Base-by-base conservation (phyloP, 2,797 vertebrate species). In the Gila robusta region DNA sequence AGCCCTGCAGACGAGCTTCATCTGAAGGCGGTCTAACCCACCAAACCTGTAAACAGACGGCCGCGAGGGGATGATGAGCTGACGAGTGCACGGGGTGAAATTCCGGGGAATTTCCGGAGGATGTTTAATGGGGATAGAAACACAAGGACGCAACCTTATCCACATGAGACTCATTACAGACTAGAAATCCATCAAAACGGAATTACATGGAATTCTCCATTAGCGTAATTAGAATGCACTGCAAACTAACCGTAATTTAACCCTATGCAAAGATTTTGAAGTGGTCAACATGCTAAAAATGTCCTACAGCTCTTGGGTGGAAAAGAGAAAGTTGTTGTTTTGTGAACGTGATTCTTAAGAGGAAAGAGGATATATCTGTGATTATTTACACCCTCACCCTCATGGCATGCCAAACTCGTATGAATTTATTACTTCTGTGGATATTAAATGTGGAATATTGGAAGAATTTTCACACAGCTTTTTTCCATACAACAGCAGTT, bases 1-100 rank as follows among this genome's bases (percentile, higher is more conserved):
- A 83, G 87, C 72, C 82, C 78, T 64, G 69, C 90, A 91, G 90
- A 90, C 82, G 88, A 91, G 89, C 90, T 92, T 92, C 87, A 90
- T 91, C 89, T 89, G 81, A 71, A 23, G 52, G 66, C 37, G 12
- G 81, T 82, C 82, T n/a, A 4, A 78, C 28, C 23, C 6, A 0
- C 54, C 82, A 54, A 49, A 39, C 17, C 23, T 66, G 39, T 32
- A 74, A 41, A 74, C 37, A 56, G 80, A 39, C 12, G 19, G 32
- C 23, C 8, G 2, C 23, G 70, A 84, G 44, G 17, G 6, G 54
- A n/a, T 3, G 11, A 74, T 49, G 56, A 47, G 14, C 28, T 17
- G 11, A 37, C 0, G 52, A 21, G 54, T 1, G 5, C 37, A 54
- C 41, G 28, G 16, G 37, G 12, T 32, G 32, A 79, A 56, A 32